These are phyloP conservation scores for Pterostichus niger DNA, from an alignment of 2,888 invertebrate species.

Conservation along the genomic window DNA sequence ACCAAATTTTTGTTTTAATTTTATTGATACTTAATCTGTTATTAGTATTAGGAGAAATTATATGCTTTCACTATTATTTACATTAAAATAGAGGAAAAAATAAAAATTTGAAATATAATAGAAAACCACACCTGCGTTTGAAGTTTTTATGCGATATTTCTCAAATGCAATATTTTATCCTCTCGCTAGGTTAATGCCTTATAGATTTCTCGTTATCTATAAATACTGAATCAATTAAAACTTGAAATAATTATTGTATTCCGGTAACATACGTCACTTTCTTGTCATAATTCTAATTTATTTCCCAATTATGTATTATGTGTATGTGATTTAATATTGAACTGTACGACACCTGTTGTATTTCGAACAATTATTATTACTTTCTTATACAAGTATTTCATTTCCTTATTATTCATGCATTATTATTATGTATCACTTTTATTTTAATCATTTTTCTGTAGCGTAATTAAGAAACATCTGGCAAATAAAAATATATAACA, in stretches of 20 bases:
- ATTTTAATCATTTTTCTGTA: no score
- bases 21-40: conserved; percentile 40
- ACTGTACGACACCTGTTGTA: conserved; percentile 18
- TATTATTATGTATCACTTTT: neutral
- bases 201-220: conserved; percentile 16
- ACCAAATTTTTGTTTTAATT: conserved; percentile 14
- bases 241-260: neutral
- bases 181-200: neutral
- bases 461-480: no score
- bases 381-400: neutral
- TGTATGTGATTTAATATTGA: conserved; percentile 7
- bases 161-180: neutral
- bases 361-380: conserved; percentile 2
- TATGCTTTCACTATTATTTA: conserved; percentile 47
- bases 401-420: neutral
- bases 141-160: conserved; percentile 6
- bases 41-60: conserved; percentile 47
- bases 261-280: conserved; percentile 22
- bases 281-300: conserved; percentile 11
- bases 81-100: conserved; percentile 17
- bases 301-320: neutral
- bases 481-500: no score
- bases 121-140: conserved; percentile 37
- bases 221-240: conserved; percentile 19
- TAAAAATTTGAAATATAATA: conserved; percentile 26